Base-by-base conservation (phyloP, 64 coral and sea anemone species). In the Astreopora myriophthalma region DNA sequence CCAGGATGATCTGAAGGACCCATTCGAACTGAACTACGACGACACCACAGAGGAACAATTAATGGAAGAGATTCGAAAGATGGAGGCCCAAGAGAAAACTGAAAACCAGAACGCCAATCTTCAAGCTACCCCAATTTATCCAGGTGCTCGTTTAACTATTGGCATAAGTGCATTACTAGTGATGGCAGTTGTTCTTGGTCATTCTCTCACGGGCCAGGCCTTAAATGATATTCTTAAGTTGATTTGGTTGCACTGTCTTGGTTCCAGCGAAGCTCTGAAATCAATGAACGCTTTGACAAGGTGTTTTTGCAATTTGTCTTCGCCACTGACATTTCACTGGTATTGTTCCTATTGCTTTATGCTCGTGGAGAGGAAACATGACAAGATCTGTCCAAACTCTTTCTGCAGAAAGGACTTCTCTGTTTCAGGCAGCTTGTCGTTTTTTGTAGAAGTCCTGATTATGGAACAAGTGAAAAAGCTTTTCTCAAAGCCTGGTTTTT, bases 161-260 rank as follows among this genome's bases (percentile, higher is more conserved):
- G 57, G 57, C 57, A 62, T 62, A 62, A 62, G 1, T 62, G 57
- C 57, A 66, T 66, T 66, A 26, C 26, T 0, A 66, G 63, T 74
- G 24, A 87, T 71, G 85, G 39, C 69, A 32, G 85, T 87, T 73
- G 85, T 73, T 30, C 22, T 87, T 27, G 8, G 68, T 6, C 85
- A 87, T 49, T 71, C 62, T 23, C 48, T 87, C 39, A 62, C 66
- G 26, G 85, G 85, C 30, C 27, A 87, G 71, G 85, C 85, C 17
- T 25, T 71, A 71, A 86, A 71, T 29, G 84, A 86, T 66, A 86
- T 86, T 24, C 68, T 86, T 8, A 73, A 52, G 48, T 69, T 87
- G 10, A 49, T 87, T 27, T 72, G 64, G 35, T 42, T 87, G 23
- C 66, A 85, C 26, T 73, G 85, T 49, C 68, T 87, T 24, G 19